A percentile compares a stretch with the other conserved stretches of the same genome.
Conservation (phyloP, 2,113 vertebrate species). For the Syrmaticus mikado region DNA sequence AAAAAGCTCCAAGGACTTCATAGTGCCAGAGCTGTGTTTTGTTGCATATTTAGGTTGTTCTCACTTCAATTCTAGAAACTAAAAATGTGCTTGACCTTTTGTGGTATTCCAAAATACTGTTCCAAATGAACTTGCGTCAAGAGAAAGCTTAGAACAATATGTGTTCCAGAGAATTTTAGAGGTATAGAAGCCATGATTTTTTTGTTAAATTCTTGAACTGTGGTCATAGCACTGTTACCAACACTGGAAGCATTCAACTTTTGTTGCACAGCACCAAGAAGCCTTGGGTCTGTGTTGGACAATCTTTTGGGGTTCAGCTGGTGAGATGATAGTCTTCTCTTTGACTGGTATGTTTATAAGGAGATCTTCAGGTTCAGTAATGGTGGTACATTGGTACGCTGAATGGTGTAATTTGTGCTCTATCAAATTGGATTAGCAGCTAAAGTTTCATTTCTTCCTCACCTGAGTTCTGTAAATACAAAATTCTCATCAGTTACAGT, state of each 20-base stretch:
- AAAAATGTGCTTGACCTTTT: not conserved
- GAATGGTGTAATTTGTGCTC: not conserved
- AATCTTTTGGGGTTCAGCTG: not conserved
- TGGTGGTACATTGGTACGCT: rapidly evolving
- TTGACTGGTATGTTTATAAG: not conserved
- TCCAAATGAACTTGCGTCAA: not conserved
- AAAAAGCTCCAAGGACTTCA: not conserved
- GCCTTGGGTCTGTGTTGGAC: not conserved
- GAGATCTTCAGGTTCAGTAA: not conserved
- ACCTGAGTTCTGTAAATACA: not conserved
- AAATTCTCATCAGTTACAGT: not conserved
- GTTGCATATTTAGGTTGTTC: not conserved
- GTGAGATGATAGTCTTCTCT: not conserved
- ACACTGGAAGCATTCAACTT: not conserved
- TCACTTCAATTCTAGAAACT: not conserved
- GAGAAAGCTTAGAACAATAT: not conserved
- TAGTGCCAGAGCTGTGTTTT: not conserved
- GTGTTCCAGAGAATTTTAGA: not conserved
- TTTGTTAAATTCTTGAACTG: not conserved
- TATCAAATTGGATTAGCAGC: not conserved
- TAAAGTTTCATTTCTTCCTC: not conserved
- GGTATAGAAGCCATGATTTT: not conserved
- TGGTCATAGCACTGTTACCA: not conserved
- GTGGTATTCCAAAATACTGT: not conserved
- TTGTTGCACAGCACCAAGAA: not conserved